Base-by-base conservation (phyloP, 1,140 invertebrate genomes). In the Saxidomus purpurata region DNA sequence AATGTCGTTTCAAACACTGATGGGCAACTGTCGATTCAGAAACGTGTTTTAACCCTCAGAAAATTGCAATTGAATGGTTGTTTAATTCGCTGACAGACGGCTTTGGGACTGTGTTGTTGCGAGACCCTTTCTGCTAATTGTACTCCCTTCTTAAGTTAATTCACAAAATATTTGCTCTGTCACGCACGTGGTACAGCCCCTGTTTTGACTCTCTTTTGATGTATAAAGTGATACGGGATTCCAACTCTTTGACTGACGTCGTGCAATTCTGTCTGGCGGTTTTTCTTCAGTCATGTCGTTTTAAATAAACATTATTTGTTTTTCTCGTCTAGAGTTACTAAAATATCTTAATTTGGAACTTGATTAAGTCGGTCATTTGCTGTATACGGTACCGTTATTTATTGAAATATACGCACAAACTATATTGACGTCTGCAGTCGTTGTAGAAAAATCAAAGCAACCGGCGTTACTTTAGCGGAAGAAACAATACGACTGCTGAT, bases 41-140 rank as follows among this genome's bases (percentile, higher is more conserved):
- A n/a, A 52, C 49, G 76, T 79, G 76, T 79, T 79, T 38, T 47
- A 22, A 9, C 76, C 47, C 76, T 79, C 28, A 79, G 76, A 79
- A 79, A 79, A 79, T 79, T 79, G 47, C 76, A 79, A 79, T 79
- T 79, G 76, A 36, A 79, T 79, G 47, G 76, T 34, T 79, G 76
- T 52, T 79, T 79, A 79, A 79, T 79, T 79, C 55, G 76, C 43
- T 79, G 76, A 55, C 76, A 79, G 76, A 79, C 76, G 76, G 76
- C 31, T 79, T 47, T 31, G 49, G 76, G 76, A 34, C 76, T 43
- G 8, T 36, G 76, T 79, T 79, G 76, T 79, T 79, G 49, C 49
- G 76, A 31, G 76, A 52, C 76, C 76, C 76, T 55, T 79, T 79
- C 76, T 79, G 43, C 43, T 55, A 25, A 55, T 79, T 79, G 47